Evolutionary conservation across 1,140 invertebrate species (phyloP), one percentile per base, ranked within the genome.

Genomic region (Drosophila albomicans): DNA sequence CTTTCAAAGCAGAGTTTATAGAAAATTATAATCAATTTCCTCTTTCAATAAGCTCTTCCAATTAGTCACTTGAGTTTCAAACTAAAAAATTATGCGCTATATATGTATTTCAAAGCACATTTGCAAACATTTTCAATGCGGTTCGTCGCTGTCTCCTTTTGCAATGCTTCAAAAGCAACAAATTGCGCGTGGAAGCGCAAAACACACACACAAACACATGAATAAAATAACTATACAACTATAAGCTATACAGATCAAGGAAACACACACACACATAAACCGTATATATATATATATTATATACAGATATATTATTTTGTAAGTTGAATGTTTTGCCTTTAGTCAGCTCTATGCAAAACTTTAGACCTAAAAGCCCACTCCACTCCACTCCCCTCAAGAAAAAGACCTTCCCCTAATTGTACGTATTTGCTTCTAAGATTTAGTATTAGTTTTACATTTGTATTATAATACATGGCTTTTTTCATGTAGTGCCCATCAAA

Each of bases 241-340:
- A 49, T 20, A 28, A 61, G 13, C 15, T 63, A 63, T 63, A 10
- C 4, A 20, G 10, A 57, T 57, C 13, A 16, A 28, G 15, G 7
- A 10, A 15, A 35, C 52, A 69, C 62, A 61, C 58, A 25, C 48
- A 48, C 32, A 20, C 28, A 38, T 49, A 49, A n/a, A 48, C 28
- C n/a, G 30, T 52, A 20, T 43, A 32, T 32, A 25, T 57, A 41
- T 35, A 52, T 1, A 35, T 38, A 32, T n/a, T n/a, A n/a, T n/a
- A n/a, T n/a, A n/a, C n/a, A 46, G 6, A 35, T 35, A 41, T 68
- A 20, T 62, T 48, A 51, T 62, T 63, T 48, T 64, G 63, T 59
- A 35, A 66, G 57, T 61, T 61, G 46, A 54, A 74, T 54, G 52
- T 69, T 75, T 70, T 69, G 67, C 66, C 59, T 75, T 62, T 62